These are phyloP conservation scores for Dipodomys ordii DNA, from an alignment of 2,113 vertebrate genomes.

Conservation along the genomic window DNA sequence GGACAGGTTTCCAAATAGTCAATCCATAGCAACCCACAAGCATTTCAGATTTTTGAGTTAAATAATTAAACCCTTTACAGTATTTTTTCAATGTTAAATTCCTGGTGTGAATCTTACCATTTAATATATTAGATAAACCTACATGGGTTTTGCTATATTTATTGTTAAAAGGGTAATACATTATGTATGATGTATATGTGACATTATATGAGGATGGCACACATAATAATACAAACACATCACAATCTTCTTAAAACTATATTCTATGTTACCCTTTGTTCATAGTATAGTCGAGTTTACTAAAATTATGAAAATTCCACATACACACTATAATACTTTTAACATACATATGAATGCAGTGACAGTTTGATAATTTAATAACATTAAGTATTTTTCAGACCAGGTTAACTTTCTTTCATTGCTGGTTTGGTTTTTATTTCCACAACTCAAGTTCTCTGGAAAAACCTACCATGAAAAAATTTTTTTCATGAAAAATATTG, in stretches of 20 bases:
- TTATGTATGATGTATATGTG: background rate
- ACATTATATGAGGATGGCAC: background rate
- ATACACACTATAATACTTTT: background rate
- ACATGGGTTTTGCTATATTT: background rate
- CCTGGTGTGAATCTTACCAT: too few species aligned
- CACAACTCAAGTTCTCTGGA: background rate
- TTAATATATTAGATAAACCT: too few species aligned
- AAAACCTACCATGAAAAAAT: too few species aligned
- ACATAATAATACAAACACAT: background rate
- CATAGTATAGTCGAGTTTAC: background rate
- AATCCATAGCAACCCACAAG: background rate
- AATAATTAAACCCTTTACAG: background rate
- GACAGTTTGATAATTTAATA: background rate
- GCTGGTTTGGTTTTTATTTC: constrained; percentile 16
- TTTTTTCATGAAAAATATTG: background rate
- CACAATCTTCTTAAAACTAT: constrained; percentile 16
- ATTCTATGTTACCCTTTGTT: background rate
- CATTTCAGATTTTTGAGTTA: background rate
- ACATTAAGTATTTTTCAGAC: background rate
- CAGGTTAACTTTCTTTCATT: background rate
- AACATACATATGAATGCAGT: background rate
- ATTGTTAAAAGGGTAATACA: background rate
- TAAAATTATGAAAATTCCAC: background rate
- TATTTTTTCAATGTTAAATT: background rate
- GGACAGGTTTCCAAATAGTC: background rate